A percentile compares a stretch with the other conserved stretches of the same genome.
Evolutionary conservation across 2,797 vertebrate genomes (phyloP).

Genomic region (Vipera ursinii): DNA sequence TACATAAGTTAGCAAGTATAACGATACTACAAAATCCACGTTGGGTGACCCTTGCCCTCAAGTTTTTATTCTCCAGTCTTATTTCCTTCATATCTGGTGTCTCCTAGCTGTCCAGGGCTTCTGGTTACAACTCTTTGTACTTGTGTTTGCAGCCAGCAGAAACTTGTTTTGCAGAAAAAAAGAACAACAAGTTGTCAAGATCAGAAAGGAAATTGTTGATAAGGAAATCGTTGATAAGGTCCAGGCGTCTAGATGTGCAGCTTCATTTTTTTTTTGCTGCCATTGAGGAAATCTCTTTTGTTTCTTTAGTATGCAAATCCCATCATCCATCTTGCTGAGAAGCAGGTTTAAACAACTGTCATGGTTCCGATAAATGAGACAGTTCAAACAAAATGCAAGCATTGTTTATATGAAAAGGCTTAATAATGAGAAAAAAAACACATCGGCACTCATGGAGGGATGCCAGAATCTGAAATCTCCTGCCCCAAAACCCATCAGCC

Average conservation of each 20-base stretch:
- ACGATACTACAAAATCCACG: not conserved
- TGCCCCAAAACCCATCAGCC: too few relatives aligned
- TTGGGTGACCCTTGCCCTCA: not conserved
- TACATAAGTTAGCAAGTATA: not conserved
- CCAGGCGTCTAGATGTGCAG: too few relatives aligned
- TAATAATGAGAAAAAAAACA: too few relatives aligned
- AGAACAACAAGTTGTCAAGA: not conserved
- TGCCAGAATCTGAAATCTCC: too few relatives aligned
- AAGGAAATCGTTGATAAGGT: not conserved
- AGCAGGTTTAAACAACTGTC: not conserved
- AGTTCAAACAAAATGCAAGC: too few relatives aligned
- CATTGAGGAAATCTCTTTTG: not conserved
- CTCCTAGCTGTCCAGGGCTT: not conserved
- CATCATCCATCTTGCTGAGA: constrained; percentile 3
- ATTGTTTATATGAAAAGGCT: too few relatives aligned
- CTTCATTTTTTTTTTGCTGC: not conserved
- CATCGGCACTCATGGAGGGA: too few relatives aligned
- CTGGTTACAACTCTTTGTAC: not conserved
- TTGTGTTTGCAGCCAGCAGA: not conserved
- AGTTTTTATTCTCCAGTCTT: not conserved
- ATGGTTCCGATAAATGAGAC: too few relatives aligned
- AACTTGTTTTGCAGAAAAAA: not conserved
- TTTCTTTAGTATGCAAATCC: not conserved
- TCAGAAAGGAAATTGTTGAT: not conserved
- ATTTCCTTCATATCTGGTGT: not conserved